Percentiles rank a stretch among this genome's conserved stretches.
These are phyloP conservation scores for Panonychus citri DNA, from an alignment of 1,140 invertebrate species.

Conservation along the genomic window DNA sequence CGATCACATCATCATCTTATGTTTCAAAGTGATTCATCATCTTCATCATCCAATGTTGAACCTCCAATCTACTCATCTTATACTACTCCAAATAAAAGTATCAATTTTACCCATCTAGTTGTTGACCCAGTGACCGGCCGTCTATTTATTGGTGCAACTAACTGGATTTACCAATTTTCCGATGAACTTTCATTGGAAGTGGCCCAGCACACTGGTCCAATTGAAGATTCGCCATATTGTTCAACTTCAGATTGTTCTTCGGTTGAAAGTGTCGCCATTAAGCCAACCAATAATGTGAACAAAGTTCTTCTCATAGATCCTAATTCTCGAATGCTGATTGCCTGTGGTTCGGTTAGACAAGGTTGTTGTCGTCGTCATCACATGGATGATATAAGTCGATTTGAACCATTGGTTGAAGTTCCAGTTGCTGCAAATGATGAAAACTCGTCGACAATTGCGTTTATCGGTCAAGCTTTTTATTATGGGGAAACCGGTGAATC, in stretches of 20 bases:
- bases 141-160: conserved; percentile 55
- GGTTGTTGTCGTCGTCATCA: conserved; percentile 66
- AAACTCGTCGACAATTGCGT: conserved; percentile 68
- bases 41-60: neutral
- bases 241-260: conserved; percentile 51
- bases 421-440: conserved; percentile 80
- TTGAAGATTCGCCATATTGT: conserved; percentile 59
- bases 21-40: neutral
- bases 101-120: conserved; percentile 31
- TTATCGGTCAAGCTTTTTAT: conserved; percentile 71
- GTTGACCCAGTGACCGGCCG: conserved; percentile 33
- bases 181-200: conserved; percentile 40
- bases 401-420: conserved; percentile 43
- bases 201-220: conserved; percentile 42
- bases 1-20: too few relatives aligned
- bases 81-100: conserved; percentile 17
- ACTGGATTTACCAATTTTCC: conserved; percentile 56
- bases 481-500: conserved; percentile 30
- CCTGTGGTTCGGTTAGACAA: conserved; percentile 64
- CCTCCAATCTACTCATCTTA: neutral
- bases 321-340: conserved; percentile 49
- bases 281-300: conserved; percentile 58
- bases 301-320: conserved; percentile 73
- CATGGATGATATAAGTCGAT: conserved; percentile 40
- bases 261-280: conserved; percentile 21